Evolutionary conservation across 2,113 vertebrate genomes (phyloP), one percentile per base, ranked within the genome.

Genomic region (Choloepus hoffmanni): DNA sequence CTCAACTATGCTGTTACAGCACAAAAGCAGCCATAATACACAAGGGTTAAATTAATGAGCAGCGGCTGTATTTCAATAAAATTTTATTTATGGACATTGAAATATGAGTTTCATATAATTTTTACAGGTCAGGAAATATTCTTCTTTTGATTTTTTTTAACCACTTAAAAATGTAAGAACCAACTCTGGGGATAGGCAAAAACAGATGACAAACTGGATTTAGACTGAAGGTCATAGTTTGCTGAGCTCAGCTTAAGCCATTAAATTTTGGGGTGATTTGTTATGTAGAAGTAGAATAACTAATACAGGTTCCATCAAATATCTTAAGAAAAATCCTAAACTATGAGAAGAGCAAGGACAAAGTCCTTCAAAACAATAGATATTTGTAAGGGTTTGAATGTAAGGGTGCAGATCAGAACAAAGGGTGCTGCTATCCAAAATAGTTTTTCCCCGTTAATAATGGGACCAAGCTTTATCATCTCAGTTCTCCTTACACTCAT

Each of bases 341-440:
- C 6, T 70, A 18, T 33, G 36, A 68, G 4, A 40, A 77, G 3
- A 70, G 28, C 36, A 77, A 92, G 40, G 8, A 40, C 33, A 5
- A 70, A 48, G 11, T 33, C 21, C 33, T 77, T 76, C 24, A 65
- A 53, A 58, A 13, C 23, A 24, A 26, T 23, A 68, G 19, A 2
- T 9, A 40, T 33, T 30, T 30, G n/a, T 70, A 21, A 83, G n/a
- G 24, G 15, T n/a, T 62, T 45, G 30, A 65, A 30, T 63, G 9
- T 50, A 62, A 19, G 45, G 48, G n/a, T 67, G 14, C 11, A 77
- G 7, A 88, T 8, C 2, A 21, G 50, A 83, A 83, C 3, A 36
- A 50, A 58, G 16, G 43, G 45, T 8, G 1, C 1, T 28, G 1
- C 10, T 13, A 16, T 13, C 30, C 13, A 0, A 63, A n/a, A 40